phyloP scores from a whole-genome alignment of 1,140 invertebrate genomes.

The Dendroctonus ponderosae region DNA sequence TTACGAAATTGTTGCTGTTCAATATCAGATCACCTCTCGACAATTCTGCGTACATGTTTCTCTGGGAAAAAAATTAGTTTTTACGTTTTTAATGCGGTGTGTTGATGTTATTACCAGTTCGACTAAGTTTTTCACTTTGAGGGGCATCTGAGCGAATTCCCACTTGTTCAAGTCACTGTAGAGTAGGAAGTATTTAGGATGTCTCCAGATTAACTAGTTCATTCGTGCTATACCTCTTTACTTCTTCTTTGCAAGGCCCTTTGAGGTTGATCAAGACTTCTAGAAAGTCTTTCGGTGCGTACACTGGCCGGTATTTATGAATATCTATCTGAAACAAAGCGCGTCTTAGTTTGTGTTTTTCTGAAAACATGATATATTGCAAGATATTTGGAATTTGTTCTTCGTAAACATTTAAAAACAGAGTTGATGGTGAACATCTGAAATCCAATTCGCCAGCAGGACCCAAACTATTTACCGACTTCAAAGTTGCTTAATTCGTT shows the following conservation, averaged over 20 bases:
- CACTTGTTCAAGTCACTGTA: conserved; percentile 67
- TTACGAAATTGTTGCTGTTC: conserved; percentile 63
- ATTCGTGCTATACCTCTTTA: conserved; percentile 31
- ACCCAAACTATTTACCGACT: conserved; percentile 54
- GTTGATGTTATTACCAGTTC: conserved; percentile 63
- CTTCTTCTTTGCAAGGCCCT: conserved; percentile 67
- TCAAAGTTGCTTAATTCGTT: conserved; percentile 88
- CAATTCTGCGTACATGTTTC: conserved; percentile 66
- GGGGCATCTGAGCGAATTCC: conserved; percentile 84
- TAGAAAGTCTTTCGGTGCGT: conserved; percentile 93
- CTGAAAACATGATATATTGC: too few relatives aligned
- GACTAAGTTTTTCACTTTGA: conserved; percentile 78
- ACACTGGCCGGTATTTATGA: conserved; percentile 86
- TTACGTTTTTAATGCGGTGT: neutral
- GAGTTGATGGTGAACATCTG: too few relatives aligned
- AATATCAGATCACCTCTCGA: conserved; percentile 66
- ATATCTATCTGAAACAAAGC: conserved; percentile 60
- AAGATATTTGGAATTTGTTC: too few relatives aligned
- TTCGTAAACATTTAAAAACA: too few relatives aligned
- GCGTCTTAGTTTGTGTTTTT: neutral
- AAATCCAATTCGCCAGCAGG: too few relatives aligned
- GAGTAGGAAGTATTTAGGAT: neutral
- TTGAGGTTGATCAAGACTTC: conserved; percentile 84
- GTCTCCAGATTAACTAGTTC: neutral
- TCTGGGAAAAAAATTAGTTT: conserved; percentile 53